Conservation (phyloP, 2,113 vertebrate genomes). For the Sphaerodactylus townsendi region DNA sequence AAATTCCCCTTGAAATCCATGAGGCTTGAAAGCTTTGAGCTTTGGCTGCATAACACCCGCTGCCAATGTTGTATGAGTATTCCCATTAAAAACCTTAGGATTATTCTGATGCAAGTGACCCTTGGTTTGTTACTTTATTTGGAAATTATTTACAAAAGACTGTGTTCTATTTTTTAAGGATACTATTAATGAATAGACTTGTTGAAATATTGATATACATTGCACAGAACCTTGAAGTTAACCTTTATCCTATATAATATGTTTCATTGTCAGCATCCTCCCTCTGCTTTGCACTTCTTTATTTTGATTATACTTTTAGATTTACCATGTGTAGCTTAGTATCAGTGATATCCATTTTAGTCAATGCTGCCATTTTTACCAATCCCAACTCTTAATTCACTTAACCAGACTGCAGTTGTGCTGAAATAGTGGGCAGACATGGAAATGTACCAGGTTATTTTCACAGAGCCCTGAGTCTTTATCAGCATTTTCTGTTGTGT, state of each 20-base stretch:
- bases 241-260: conserved; percentile 44
- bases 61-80: conserved; percentile 18
- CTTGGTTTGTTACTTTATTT: not conserved
- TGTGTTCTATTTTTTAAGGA: conserved; percentile 39
- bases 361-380: conserved; percentile 51
- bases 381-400: conserved; percentile 7
- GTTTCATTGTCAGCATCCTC: conserved; percentile 58
- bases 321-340: conserved; percentile 72
- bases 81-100: not conserved
- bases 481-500: not conserved
- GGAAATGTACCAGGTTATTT: not conserved
- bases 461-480: not conserved
- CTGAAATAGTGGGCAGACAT: not conserved
- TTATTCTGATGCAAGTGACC: not conserved
- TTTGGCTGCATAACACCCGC: conserved; percentile 26
- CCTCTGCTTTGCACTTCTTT: conserved; percentile 58
- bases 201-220: conserved; percentile 46
- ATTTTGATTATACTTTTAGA: conserved; percentile 71
- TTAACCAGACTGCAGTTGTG: not conserved
- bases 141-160: not conserved
- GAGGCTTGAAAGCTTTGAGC: not conserved
- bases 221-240: conserved; percentile 36
- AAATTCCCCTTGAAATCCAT: not conserved
- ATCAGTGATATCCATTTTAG: conserved; percentile 58
- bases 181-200: conserved; percentile 32